Conservation (phyloP, 2,888 invertebrate genomes). For the Caenorhabditis sinica region DNA sequence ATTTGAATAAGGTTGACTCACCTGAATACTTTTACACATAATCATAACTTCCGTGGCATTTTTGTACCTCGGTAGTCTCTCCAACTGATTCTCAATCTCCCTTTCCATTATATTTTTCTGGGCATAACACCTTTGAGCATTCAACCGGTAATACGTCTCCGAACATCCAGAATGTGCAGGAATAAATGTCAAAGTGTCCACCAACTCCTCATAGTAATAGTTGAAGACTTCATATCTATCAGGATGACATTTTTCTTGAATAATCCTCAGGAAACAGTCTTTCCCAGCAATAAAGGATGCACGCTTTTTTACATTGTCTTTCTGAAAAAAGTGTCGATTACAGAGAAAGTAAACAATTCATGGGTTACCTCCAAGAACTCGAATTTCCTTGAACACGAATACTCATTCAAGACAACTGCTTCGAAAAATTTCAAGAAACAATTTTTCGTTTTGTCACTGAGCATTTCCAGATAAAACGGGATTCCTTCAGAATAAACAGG, state of each 20-base stretch:
- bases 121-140: conserved; percentile 32
- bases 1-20: neutral
- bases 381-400: conserved; percentile 1
- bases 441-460: conserved; percentile 19
- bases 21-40: conserved; percentile 8
- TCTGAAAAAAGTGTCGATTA: neutral
- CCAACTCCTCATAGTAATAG: conserved; percentile 23
- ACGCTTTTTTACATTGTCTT: conserved; percentile 15
- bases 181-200: conserved; percentile 28
- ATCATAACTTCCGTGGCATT: conserved; percentile 17
- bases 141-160: conserved; percentile 25
- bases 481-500: neutral
- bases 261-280: conserved; percentile 27
- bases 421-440: conserved; percentile 30
- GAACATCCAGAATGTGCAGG: conserved; percentile 34
- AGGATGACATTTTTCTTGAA: conserved; percentile 17
- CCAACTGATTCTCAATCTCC: conserved; percentile 28
- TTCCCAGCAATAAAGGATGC: conserved; percentile 21
- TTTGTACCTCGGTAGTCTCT: conserved; percentile 2
- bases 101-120: conserved; percentile 18
- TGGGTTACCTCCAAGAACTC: conserved; percentile 11
- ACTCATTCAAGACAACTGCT: conserved; percentile 3
- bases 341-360: no score
- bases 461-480: conserved; percentile 18
- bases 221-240: neutral